Evolutionary conservation across 1,140 invertebrate species (phyloP).

Genomic region (Heliconius eleuchia): DNA sequence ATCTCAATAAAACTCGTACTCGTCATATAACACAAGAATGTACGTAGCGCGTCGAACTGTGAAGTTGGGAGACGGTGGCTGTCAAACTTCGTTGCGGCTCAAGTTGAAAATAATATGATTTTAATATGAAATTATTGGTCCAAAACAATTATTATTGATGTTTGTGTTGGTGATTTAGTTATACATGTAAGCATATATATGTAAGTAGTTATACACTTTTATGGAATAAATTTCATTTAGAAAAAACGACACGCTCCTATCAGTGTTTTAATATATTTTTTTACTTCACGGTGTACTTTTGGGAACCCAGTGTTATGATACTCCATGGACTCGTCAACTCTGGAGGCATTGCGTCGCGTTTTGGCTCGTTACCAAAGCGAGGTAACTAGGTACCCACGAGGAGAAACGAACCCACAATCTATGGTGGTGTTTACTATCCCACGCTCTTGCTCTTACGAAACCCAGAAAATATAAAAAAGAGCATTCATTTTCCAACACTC

Average conservation of each 20-base stretch:
- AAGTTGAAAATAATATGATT: neutral
- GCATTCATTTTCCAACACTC: neutral
- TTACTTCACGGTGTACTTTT: no score
- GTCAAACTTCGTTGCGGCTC: slow-evolving; percentile 43
- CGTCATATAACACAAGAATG: slow-evolving; percentile 43
- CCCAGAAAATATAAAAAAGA: neutral
- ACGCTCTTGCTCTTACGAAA: no score
- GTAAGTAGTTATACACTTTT: no score
- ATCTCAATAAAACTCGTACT: slow-evolving; percentile 47
- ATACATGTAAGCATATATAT: neutral
- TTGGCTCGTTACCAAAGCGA: no score
- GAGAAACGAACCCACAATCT: neutral
- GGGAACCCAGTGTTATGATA: no score
- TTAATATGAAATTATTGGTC: neutral
- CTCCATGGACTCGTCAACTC: no score
- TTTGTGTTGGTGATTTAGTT: neutral
- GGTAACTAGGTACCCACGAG: neutral
- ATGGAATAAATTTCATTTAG: no score
- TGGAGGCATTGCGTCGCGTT: no score
- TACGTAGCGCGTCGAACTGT: slow-evolving; percentile 43
- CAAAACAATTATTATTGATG: neutral
- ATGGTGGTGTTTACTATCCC: neutral
- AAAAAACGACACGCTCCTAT: no score
- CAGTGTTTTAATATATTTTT: no score
- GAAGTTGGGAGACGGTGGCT: slow-evolving; percentile 45